phyloP scores from a whole-genome alignment of 2,797 vertebrate genomes.

The Lepus oiostolus region DNA sequence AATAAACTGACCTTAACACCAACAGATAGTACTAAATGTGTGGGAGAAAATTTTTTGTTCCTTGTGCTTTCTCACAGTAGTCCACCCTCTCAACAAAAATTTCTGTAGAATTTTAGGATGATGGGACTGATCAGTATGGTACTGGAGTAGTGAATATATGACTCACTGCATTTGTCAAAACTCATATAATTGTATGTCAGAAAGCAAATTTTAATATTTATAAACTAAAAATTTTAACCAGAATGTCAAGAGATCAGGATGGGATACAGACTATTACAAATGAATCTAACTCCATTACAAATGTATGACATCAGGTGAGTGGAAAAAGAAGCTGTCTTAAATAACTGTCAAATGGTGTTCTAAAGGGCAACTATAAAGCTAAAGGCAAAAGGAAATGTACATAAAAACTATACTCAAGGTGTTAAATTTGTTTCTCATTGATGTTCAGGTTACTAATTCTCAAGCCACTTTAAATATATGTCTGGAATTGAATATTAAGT shows the following conservation, averaged over 20 bases:
- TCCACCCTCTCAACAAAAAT: background rate
- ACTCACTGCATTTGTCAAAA: conserved; percentile 43
- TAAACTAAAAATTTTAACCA: conserved; percentile 38
- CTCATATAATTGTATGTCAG: conserved; percentile 2
- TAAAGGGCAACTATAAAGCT: background rate
- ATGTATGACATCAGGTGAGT: background rate
- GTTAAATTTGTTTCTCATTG: conserved; percentile 13
- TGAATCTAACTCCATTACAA: conserved; percentile 42
- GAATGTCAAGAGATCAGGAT: conserved; percentile 16
- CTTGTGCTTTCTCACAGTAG: background rate
- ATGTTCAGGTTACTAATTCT: conserved; percentile 5
- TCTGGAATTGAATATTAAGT: background rate
- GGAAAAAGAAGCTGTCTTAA: conserved; percentile 26
- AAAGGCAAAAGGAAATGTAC: conserved; percentile 2
- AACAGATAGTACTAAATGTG: conserved; percentile 21
- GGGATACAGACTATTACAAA: conserved; percentile 29
- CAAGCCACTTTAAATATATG: background rate
- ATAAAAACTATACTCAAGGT: conserved; percentile 10
- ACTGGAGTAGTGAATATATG: conserved; percentile 23
- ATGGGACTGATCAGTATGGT: background rate
- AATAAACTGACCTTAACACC: conserved; percentile 24
- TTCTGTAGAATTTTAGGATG: background rate
- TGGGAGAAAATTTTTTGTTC: background rate
- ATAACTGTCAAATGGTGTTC: conserved; percentile 24
- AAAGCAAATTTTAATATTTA: conserved; percentile 55